Evolutionary conservation across 37 sponge, comb jelly and placozoan genomes (phyloP), one percentile per base, ranked within the genome.

Genomic region (Agelas oroides): DNA sequence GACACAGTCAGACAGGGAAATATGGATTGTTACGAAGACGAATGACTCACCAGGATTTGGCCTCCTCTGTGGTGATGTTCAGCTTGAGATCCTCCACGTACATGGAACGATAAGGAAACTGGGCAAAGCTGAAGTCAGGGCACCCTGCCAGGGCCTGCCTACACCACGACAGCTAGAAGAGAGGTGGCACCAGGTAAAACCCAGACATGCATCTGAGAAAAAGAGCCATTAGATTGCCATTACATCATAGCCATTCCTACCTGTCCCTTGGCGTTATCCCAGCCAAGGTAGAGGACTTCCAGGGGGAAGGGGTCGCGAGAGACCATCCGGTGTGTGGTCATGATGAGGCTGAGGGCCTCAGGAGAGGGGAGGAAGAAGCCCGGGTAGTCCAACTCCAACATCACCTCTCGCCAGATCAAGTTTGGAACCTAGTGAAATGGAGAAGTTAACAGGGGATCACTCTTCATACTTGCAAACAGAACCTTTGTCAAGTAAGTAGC

Each of bases 371-470:
- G 74, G 68, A 70, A 67, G 82, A 99, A 97, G 54, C 82, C 97
- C 0, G 96, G 94, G 72, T 99, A 90, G 89, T 99, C 99, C 72
- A 99, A 61, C 30, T 87, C 86, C 27, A 88, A 75, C 53, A 99
- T 87, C 69, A 99, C 97, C 38, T 97, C 99, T 35, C 91, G 84
- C 99, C 97, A 97, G 76, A 84, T 86, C 78, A 97, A 55, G 53
- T 73, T 80, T 41, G 91, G 90, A 6, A 89, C 90, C 93, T 91
- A 76, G 25, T 28, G 6, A 8, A n/a, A 32, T 5, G 18, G 20
- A 32, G 21, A 34, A 2, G 46, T 46, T 12, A 8, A 8, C 8
- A 46, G 6, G 8, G 6, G 8, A 8, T 8, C 46, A 46, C 46
- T 12, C 6, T 46, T 3, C 8, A 8, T 46, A 46, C 46, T 46